phyloP scores from a whole-genome alignment of 2,797 vertebrate species.

The Manis javanica region DNA sequence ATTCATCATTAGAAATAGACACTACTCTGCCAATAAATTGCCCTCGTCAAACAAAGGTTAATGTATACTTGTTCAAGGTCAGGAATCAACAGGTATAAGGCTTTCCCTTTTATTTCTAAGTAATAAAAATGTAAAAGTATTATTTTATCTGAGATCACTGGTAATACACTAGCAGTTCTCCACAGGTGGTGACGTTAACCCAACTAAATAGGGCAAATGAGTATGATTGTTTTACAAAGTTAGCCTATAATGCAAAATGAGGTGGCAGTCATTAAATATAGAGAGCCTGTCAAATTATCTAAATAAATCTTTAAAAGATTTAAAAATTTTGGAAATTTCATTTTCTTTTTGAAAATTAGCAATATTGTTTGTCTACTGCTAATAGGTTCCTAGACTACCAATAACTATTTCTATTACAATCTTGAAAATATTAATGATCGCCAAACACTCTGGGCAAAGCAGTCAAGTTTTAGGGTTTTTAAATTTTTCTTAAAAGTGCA shows the following conservation, averaged over 20 bases:
- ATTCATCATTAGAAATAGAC: not conserved
- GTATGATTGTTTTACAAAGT: not conserved
- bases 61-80: not conserved
- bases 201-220: not conserved
- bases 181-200: not conserved
- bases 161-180: not conserved
- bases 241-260: not conserved
- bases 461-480: not conserved
- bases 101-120: not conserved
- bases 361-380: not conserved
- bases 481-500: not conserved
- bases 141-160: not conserved
- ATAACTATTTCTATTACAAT: not conserved
- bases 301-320: not conserved
- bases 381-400: not conserved
- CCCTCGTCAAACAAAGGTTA: not conserved
- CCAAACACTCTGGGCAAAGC: not conserved
- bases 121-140: not conserved
- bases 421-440: not conserved
- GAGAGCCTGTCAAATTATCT: not conserved
- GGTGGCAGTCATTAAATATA: not conserved
- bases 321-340: not conserved
- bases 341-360: constrained; percentile 7
- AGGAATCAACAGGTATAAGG: not conserved
- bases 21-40: not conserved